Conservation (phyloP, 2,113 vertebrate species). For the Lates calcarifer region DNA sequence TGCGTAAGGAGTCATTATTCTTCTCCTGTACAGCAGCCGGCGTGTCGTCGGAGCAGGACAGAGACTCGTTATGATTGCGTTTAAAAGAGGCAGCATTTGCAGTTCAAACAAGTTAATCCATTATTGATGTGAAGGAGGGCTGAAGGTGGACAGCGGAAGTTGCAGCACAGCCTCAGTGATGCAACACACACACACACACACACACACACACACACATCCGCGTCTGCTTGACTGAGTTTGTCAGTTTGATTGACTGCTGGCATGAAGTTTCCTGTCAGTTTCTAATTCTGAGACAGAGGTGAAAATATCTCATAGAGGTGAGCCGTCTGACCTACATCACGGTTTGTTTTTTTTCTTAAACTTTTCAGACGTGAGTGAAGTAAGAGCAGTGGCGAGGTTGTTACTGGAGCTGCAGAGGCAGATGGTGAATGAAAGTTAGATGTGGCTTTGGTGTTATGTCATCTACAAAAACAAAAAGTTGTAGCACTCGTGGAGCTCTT, state of each 20-base stretch:
- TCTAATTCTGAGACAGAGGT: slow-evolving; percentile 59
- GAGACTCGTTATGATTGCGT: slow-evolving; percentile 43
- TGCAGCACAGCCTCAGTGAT: slow-evolving; percentile 30
- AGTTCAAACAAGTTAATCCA: slow-evolving; percentile 55
- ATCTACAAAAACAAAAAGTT: slow-evolving; percentile 19
- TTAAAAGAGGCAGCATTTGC: slow-evolving; percentile 48
- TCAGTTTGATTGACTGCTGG: slow-evolving; percentile 65
- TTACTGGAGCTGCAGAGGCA: slow-evolving; percentile 21
- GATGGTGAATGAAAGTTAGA: slow-evolving; percentile 47
- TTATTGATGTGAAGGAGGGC: slow-evolving; percentile 66
- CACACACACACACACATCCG: not conserved
- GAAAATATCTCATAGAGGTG: slow-evolving; percentile 52
- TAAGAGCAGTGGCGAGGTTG: slow-evolving; percentile 37
- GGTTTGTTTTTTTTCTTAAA: not conserved
- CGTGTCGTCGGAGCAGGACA: slow-evolving; percentile 35
- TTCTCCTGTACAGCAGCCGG: slow-evolving; percentile 25
- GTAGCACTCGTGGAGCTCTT: not conserved
- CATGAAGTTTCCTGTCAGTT: slow-evolving; percentile 59
- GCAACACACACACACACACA: slow-evolving; percentile 17
- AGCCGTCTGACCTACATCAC: slow-evolving; percentile 24
- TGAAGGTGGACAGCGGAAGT: slow-evolving; percentile 52
- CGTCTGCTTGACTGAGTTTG: slow-evolving; percentile 15
- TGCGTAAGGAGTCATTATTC: slow-evolving; percentile 54
- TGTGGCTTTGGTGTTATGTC: slow-evolving; percentile 28
- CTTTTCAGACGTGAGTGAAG: slow-evolving; percentile 19